Evolutionary conservation across 2,113 vertebrate species (phyloP).

Genomic region (Clarias magur): DNA sequence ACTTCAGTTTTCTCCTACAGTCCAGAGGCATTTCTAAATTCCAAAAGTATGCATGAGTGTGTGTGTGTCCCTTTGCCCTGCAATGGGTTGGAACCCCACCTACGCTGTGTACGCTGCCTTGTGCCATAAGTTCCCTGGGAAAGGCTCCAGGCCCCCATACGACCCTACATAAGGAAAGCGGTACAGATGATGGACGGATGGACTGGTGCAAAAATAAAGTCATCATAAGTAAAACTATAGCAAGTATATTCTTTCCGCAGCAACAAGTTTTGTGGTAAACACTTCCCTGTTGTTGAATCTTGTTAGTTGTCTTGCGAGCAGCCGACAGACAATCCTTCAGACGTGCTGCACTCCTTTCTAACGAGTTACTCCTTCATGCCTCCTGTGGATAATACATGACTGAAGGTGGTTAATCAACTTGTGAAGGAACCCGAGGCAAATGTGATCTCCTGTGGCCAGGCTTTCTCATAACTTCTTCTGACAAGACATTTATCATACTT

Average conservation of each 20-base stretch:
- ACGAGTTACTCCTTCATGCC: constrained; percentile 33
- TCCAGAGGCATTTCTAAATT: too few relatives aligned
- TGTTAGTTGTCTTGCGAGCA: constrained; percentile 16
- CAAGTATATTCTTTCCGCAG: background rate
- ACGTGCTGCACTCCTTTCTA: constrained; percentile 23
- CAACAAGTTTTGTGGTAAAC: constrained; percentile 1
- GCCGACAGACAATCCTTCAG: constrained; percentile 28
- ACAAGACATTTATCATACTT: constrained; percentile 61
- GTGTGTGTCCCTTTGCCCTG: too few relatives aligned
- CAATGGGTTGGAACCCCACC: too few relatives aligned
- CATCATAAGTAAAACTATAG: background rate
- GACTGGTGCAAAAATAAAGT: background rate
- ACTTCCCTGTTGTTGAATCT: constrained; percentile 10
- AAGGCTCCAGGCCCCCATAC: too few relatives aligned
- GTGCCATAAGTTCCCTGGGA: too few relatives aligned
- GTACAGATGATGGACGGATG: too few relatives aligned
- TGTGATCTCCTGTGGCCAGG: constrained; percentile 44
- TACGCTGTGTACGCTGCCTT: too few relatives aligned
- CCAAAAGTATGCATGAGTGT: too few relatives aligned
- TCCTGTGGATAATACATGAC: constrained; percentile 27
- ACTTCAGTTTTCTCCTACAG: too few relatives aligned
- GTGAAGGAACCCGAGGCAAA: constrained; percentile 38
- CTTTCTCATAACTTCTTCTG: constrained; percentile 53
- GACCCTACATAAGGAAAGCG: too few relatives aligned
- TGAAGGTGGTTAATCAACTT: constrained; percentile 47